phyloP scores from a whole-genome alignment of 2,113 vertebrate species.

The Oenanthe melanoleuca region DNA sequence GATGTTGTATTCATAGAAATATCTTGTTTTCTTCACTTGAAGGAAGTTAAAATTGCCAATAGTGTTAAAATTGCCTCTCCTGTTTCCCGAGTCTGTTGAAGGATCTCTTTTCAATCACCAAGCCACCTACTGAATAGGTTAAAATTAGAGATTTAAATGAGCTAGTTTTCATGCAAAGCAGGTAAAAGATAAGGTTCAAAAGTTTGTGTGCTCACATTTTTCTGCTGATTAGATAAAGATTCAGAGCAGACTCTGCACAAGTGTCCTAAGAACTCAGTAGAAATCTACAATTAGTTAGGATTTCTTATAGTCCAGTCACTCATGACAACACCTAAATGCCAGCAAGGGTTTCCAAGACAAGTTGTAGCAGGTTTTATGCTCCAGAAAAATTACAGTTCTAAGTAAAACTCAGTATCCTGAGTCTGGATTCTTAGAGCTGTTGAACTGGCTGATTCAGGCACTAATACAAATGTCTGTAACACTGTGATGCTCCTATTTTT shows the following conservation, averaged over 20 bases:
- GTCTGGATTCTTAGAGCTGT: neutral
- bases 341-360: neutral
- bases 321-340: neutral
- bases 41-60: neutral
- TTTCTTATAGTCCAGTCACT: neutral
- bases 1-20: neutral
- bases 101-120: neutral
- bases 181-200: neutral
- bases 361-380: neutral
- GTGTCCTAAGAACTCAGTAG: neutral
- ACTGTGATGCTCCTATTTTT: neutral
- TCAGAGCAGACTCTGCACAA: neutral
- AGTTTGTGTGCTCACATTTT: neutral
- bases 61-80: neutral
- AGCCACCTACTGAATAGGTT: neutral
- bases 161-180: neutral
- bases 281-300: neutral
- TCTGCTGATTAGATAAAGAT: neutral
- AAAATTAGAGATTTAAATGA: neutral
- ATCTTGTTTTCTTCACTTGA: neutral
- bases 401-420: neutral
- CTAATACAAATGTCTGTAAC: neutral
- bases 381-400: neutral
- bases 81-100: neutral
- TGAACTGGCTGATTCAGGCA: neutral